phyloP scores from a whole-genome alignment of 2,797 vertebrate genomes.

The Syngnathus rostellatus region DNA sequence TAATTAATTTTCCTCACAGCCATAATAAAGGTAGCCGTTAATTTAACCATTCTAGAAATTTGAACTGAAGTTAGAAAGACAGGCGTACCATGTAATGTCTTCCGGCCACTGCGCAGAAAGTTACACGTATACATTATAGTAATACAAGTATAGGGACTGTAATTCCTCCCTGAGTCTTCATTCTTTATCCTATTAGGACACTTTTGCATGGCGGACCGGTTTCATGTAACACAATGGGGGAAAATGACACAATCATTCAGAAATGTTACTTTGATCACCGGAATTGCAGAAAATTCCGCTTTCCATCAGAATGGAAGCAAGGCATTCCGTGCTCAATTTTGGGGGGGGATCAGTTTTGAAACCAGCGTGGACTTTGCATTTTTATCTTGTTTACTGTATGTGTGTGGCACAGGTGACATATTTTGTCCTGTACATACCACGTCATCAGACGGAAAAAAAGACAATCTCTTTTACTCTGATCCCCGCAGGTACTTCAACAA shows the following conservation, averaged over 20 bases:
- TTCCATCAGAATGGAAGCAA: not conserved
- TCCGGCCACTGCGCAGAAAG: not conserved
- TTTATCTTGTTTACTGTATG: not conserved
- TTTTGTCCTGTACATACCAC: not conserved
- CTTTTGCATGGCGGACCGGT: not conserved
- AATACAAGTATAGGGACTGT: no score
- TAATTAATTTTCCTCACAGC: not conserved
- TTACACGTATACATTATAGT: not conserved
- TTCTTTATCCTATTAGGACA: not conserved
- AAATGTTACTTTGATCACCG: not conserved
- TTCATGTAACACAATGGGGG: not conserved
- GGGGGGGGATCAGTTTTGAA: not conserved
- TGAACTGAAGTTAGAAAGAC: not conserved
- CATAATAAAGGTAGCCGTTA: not conserved
- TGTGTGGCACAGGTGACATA: not conserved
- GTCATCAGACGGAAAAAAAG: not conserved
- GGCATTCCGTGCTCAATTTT: not conserved
- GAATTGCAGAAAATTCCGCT: not conserved
- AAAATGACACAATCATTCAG: not conserved
- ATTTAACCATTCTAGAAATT: not conserved
- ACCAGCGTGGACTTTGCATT: not conserved
- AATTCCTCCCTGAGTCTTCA: not conserved
- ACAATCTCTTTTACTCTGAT: not conserved
- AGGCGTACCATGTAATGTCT: not conserved
- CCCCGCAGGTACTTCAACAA: constrained; percentile 78